phyloP scores from a whole-genome alignment of 1,140 invertebrate species.

The Leptinotarsa undecemlineata region DNA sequence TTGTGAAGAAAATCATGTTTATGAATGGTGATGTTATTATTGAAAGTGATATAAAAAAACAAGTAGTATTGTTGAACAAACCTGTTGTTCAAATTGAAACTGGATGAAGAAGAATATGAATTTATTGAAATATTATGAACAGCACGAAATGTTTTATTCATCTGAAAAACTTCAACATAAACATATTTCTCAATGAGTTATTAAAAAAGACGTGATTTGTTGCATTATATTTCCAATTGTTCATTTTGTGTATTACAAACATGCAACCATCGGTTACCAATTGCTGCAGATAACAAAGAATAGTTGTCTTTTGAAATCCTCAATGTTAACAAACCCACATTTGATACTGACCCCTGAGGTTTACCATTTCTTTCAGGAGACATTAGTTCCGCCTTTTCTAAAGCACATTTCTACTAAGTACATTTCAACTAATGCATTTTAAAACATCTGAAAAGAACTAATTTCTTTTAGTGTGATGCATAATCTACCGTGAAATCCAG shows the following conservation, averaged over 20 bases:
- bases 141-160: too few species aligned
- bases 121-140: too few species aligned
- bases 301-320: constrained; percentile 18
- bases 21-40: too few species aligned
- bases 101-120: too few species aligned
- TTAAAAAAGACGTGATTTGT: too few species aligned
- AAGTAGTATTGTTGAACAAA: too few species aligned
- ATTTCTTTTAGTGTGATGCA: constrained; percentile 29
- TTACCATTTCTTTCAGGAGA: constrained; percentile 23
- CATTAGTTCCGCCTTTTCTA: constrained; percentile 23
- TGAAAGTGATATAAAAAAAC: too few species aligned
- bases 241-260: background rate
- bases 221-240: background rate
- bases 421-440: constrained; percentile 19
- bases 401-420: constrained; percentile 18
- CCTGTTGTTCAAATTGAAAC: too few species aligned
- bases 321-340: constrained; percentile 17
- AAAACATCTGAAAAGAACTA: constrained; percentile 25
- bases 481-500: constrained; percentile 35
- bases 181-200: too few species aligned
- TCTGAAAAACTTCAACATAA: too few species aligned
- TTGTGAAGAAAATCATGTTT: too few species aligned
- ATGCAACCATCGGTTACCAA: background rate
- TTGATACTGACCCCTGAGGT: constrained; percentile 26
- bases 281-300: background rate